phyloP scores from a whole-genome alignment of 2,797 vertebrate genomes.

The Morus bassanus region DNA sequence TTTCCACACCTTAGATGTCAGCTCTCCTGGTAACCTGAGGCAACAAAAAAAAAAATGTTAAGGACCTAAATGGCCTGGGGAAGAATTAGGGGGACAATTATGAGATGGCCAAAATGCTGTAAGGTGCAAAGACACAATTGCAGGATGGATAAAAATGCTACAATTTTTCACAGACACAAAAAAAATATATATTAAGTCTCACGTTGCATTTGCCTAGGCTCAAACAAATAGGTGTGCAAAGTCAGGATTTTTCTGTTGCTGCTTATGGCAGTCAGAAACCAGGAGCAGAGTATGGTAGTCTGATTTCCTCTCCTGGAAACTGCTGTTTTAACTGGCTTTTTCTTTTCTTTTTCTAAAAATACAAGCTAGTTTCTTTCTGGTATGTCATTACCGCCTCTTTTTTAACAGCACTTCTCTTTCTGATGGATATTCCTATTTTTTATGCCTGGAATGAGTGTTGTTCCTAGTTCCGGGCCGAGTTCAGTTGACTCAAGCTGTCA shows the following conservation, averaged over 20 bases:
- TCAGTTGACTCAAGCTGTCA: slow-evolving; percentile 46
- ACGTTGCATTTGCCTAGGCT: background rate
- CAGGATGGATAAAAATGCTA: background rate
- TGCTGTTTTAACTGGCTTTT: slow-evolving; percentile 27
- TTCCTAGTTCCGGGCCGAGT: background rate
- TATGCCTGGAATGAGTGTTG: slow-evolving; percentile 19
- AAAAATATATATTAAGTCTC: background rate
- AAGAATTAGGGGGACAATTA: background rate
- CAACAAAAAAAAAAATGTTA: background rate
- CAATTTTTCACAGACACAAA: background rate
- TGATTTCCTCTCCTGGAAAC: slow-evolving; percentile 40
- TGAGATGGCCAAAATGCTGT: background rate
- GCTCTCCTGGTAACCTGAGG: background rate
- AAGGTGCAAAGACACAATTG: background rate
- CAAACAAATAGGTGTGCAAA: background rate
- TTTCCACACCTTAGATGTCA: background rate
- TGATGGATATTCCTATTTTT: slow-evolving; percentile 50
- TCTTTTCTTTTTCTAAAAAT: slow-evolving; percentile 55
- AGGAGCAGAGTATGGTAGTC: background rate
- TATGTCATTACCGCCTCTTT: slow-evolving; percentile 43
- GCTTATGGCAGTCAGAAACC: background rate
- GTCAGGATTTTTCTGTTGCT: background rate
- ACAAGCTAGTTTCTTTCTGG: slow-evolving; percentile 18
- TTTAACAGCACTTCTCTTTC: slow-evolving; percentile 44
- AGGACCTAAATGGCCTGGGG: background rate